Evolutionary conservation across 2,113 vertebrate species (phyloP), one percentile per base, ranked within the genome.

Genomic region (Brienomyrus brachyistius): DNA sequence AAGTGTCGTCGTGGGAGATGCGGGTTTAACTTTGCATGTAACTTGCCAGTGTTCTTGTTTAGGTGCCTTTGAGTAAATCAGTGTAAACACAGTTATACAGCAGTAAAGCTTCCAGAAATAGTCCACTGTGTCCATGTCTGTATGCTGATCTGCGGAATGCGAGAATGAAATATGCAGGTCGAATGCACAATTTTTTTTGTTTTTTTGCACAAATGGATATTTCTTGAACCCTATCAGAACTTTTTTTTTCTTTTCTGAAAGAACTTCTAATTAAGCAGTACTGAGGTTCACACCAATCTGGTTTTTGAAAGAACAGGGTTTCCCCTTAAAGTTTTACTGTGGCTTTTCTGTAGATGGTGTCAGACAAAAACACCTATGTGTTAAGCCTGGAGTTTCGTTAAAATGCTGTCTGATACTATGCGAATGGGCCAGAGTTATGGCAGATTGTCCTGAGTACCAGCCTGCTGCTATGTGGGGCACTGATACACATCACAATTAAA

Each of bases 1-100:
- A 93, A 90, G 92, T 92, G 92, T 91, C 77, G 62, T 62, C n/a
- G 27, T 86, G 90, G 17, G 89, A 90, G 88, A 77, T 77, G 15
- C 2, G 27, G 0, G 84, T 90, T 92, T 93, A 91, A 92, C 51
- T 88, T 86, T 50, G 92, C 87, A 66, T 88, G 91, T 91, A 92
- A 56, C 40, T 10, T 48, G 56, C 90, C 80, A 88, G 23, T 8
- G 50, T 45, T 74, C 47, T 7, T n/a, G 31, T 4, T 52, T 21
- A 11, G 88, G 3, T 50, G 51, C 13, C 35, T 23, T 88, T 56
- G 85, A 35, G 85, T 56, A 51, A 40, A 87, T 54, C 87, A 62
- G 87, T 23, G 11, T 88, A 47, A 88, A 40, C 40, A 66, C 11
- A 45, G 6, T n/a, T 88, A 40, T 59, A 1, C 35, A 10, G 52